Evolutionary conservation across 2,888 invertebrate species (phyloP), one percentile per base, ranked within the genome.

Genomic region (Drosophila basisetae): DNA sequence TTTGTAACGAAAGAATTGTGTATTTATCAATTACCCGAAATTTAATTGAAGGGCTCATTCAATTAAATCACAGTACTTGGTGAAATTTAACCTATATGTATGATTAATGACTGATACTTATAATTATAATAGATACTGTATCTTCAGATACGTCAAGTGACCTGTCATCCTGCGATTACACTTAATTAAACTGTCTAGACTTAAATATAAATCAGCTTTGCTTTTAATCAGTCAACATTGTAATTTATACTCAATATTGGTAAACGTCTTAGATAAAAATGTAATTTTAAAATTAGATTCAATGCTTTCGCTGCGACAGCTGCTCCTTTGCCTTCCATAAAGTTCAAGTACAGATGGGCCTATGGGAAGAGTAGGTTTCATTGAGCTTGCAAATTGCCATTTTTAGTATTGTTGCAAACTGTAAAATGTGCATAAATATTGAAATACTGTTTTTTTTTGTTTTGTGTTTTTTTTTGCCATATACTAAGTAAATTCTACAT

Each of bases 11-110:
- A 22, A 39, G 47, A 66, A 56, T 66, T 59, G 67, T 72, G 63
- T 70, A 61, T 62, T 50, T 76, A 79, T 89, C 89, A 82, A 84
- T 66, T 82, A 73, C 60, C 76, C 69, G 84, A 67, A 84, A 89
- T 88, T 78, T 81, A 86, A 89, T 87, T 90, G 89, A 83, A 79
- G 90, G 90, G 89, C 88, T 88, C 90, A 56, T 75, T 86, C 90
- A 88, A 88, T 90, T 88, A 89, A 84, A 90, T 84, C 73, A 69
- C 89, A 73, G 90, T 70, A 80, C 56, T 83, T 77, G 79, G 79
- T 75, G 56, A n/a, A 43, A 39, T 10, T 43, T 30, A 52, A 13
- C 5, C 22, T 49, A 55, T 30, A 5, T 22, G 30, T 16, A 28
- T 53, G 47, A 31, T 30, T 28, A 55, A 41, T 33, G 30, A 30